phyloP scores from a whole-genome alignment of 2,797 vertebrate genomes.

The Manis javanica region DNA sequence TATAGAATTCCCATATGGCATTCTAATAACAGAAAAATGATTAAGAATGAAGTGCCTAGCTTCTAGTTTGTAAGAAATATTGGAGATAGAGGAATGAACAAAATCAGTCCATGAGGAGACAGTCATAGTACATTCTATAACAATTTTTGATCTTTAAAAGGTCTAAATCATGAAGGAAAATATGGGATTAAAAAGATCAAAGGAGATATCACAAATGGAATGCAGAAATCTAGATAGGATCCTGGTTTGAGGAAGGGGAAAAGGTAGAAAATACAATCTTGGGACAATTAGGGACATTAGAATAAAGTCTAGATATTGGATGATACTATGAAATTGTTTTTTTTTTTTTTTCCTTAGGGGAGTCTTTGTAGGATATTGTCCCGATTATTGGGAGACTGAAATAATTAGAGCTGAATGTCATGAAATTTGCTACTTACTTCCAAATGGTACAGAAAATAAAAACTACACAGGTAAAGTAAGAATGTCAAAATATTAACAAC shows the following conservation, averaged over 20 bases:
- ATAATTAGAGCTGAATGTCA: background rate
- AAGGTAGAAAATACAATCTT: background rate
- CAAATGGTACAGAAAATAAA: background rate
- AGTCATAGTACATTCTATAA: background rate
- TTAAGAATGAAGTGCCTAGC: background rate
- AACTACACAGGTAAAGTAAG: background rate
- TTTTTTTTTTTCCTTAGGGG: background rate
- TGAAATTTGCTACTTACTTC: background rate
- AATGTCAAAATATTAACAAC: background rate
- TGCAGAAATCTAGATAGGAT: background rate
- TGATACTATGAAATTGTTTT: background rate
- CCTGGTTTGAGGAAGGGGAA: background rate
- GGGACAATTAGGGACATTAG: background rate
- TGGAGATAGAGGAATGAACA: background rate
- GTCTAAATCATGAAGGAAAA: background rate
- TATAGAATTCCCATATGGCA: background rate
- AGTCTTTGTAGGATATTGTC: background rate
- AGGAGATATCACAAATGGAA: background rate
- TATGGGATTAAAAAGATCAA: background rate
- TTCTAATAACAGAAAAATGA: background rate
- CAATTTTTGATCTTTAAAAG: background rate
- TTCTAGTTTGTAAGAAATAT: background rate
- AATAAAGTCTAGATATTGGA: background rate
- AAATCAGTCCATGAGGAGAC: background rate
- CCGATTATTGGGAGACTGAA: background rate